A percentile compares a stretch with the other conserved stretches of the same genome.
Conservation (phyloP, 1,140 invertebrate species). For the Cecropterus lyciades region DNA sequence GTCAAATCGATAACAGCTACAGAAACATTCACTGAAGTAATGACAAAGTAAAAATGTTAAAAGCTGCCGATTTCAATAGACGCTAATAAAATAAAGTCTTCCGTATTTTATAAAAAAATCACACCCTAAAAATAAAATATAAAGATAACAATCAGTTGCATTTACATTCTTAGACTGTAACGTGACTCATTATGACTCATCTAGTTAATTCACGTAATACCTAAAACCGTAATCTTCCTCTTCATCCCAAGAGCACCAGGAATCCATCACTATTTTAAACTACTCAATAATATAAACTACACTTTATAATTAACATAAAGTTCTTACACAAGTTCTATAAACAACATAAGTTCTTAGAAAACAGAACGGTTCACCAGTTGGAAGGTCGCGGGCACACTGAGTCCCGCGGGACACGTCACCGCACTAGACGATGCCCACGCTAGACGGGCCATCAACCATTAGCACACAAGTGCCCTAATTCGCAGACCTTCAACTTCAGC, state of each 20-base stretch:
- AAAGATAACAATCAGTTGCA: too few relatives aligned
- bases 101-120: too few relatives aligned
- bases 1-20: background rate
- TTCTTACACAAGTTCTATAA: too few relatives aligned
- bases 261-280: constrained; percentile 19
- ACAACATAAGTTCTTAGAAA: background rate
- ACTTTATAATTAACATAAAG: constrained; percentile 1
- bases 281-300: background rate
- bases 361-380: constrained; percentile 20
- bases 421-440: background rate
- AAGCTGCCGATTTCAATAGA: background rate
- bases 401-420: constrained; percentile 36
- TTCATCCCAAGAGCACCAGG: constrained; percentile 18
- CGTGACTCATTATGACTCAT: too few relatives aligned
- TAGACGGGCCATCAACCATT: constrained; percentile 16
- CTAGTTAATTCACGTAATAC: constrained; percentile 2
- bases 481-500: constrained; percentile 20
- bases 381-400: constrained; percentile 38
- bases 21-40: too few relatives aligned
- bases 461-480: constrained; percentile 27
- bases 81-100: too few relatives aligned
- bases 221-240: constrained; percentile 23
- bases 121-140: too few relatives aligned
- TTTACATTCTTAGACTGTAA: too few relatives aligned
- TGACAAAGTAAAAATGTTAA: background rate